phyloP scores from a whole-genome alignment of 2,113 vertebrate species.

The Sus scrofa region T2T-Sscrofa CM000816.6:102901001-102901500 shows the following conservation, averaged over 20 bases:
- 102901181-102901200: neutral
- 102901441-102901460: neutral
- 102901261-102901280: neutral
- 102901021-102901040: neutral
- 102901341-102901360: neutral
- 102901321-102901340: neutral
- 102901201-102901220: neutral
- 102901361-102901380: neutral
- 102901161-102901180: neutral
- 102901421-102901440: neutral
- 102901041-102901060: neutral
- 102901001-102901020: neutral
- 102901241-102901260: neutral
- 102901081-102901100: neutral
- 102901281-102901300: neutral
- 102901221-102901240: neutral
- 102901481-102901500: neutral
- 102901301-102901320: neutral
- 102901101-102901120: neutral
- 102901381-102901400: neutral
- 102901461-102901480: neutral
- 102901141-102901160: neutral
- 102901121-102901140: neutral
- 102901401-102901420: neutral
- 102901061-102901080: slow-evolving; percentile 8